Conservation (phyloP, 2,797 vertebrate genomes). For the Pagetopsis macropterus region DNA sequence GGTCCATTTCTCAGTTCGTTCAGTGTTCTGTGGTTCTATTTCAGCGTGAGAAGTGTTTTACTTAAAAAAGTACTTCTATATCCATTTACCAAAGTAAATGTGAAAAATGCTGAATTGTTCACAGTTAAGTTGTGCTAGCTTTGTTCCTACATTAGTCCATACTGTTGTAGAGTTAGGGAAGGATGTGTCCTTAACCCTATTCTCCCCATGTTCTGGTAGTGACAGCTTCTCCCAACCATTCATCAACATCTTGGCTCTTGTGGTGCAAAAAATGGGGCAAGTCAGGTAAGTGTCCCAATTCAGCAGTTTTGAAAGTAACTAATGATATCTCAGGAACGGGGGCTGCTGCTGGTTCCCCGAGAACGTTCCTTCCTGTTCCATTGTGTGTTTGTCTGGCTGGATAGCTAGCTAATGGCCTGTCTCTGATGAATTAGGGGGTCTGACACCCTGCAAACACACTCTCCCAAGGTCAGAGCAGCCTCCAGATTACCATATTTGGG, state of each 20-base stretch:
- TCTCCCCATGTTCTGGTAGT: slow-evolving; percentile 68
- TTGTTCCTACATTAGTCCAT: slow-evolving; percentile 32
- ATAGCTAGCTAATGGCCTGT: slow-evolving; percentile 86
- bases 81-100: slow-evolving; percentile 33
- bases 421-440: slow-evolving; percentile 84
- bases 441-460: slow-evolving; percentile 79
- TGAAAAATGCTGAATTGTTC: not conserved
- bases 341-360: slow-evolving; percentile 73
- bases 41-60: not conserved
- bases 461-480: slow-evolving; percentile 81
- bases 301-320: slow-evolving; percentile 85
- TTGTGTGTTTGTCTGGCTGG: slow-evolving; percentile 81
- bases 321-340: slow-evolving; percentile 78
- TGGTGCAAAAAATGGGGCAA: slow-evolving; percentile 83
- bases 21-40: slow-evolving; percentile 22
- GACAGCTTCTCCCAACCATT: slow-evolving; percentile 78
- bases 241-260: slow-evolving; percentile 81
- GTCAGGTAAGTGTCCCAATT: slow-evolving; percentile 85
- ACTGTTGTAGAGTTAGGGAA: slow-evolving; percentile 41
- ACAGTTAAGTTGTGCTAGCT: slow-evolving; percentile 14
- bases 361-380: slow-evolving; percentile 74
- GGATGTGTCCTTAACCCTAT: slow-evolving; percentile 79
- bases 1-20: too few relatives aligned
- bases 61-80: too few relatives aligned
- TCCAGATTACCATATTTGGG: slow-evolving; percentile 81